Percentiles rank a stretch among this genome's conserved stretches.
Conservation (phyloP, 2,797 vertebrate genomes). For the Betta splendens region DNA sequence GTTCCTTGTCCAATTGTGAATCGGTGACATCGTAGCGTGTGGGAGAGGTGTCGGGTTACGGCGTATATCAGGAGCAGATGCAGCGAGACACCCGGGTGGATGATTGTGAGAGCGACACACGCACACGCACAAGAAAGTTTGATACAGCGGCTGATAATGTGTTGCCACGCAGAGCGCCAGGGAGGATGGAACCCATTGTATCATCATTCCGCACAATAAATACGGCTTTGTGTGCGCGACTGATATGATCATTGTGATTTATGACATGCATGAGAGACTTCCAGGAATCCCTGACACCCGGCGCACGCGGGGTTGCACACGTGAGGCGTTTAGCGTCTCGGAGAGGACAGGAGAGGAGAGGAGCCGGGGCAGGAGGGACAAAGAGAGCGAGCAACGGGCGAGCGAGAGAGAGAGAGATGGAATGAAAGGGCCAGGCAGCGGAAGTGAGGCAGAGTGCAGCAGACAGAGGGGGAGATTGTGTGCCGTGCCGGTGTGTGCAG, state of each 20-base stretch:
- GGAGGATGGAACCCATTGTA: constrained; percentile 60
- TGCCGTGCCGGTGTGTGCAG: constrained; percentile 76
- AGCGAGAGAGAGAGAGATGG: constrained; percentile 57
- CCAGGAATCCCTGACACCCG: constrained; percentile 40
- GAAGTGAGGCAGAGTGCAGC: constrained; percentile 74
- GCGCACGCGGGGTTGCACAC: constrained; percentile 2
- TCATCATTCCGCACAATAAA: constrained; percentile 62
- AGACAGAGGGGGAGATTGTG: constrained; percentile 76
- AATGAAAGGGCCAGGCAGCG: constrained; percentile 60
- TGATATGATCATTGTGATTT: constrained; percentile 76
- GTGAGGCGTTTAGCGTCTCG: constrained; percentile 36
- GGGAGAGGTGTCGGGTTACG: constrained; percentile 71
- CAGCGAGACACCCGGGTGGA: constrained; percentile 63
- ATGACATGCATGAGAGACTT: constrained; percentile 59
- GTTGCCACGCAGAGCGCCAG: constrained; percentile 42
- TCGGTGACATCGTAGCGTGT: constrained; percentile 63
- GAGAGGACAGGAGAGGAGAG: constrained; percentile 51
- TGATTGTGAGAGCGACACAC: constrained; percentile 45
- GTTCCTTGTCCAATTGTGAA: constrained; percentile 63
- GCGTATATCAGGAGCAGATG: constrained; percentile 77
- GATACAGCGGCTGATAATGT: constrained; percentile 58
- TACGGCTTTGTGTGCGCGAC: constrained; percentile 51
- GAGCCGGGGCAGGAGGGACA: constrained; percentile 52
- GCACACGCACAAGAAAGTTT: constrained; percentile 54
- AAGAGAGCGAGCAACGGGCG: constrained; percentile 64